phyloP scores from a whole-genome alignment of 92 coral and sea anemone species.

The Epizoanthus stellaris region DNA sequence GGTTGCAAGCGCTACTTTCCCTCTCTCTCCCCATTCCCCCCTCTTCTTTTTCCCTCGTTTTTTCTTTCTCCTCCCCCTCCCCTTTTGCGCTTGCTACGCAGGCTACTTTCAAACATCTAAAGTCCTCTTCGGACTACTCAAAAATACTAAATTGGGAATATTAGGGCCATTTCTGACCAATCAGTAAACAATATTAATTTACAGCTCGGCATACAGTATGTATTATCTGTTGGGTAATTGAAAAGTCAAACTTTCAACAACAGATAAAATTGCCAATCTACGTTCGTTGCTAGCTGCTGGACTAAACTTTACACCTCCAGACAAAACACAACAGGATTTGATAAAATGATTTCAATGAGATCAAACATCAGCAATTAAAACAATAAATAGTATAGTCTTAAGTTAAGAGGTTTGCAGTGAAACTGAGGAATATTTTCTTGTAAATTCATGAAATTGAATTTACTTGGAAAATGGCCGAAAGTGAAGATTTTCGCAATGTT shows the following conservation, averaged over 20 bases:
- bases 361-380: conserved; percentile 2
- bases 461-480: background rate
- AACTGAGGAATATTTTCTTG: background rate
- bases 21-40: too few species aligned
- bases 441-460: too few species aligned
- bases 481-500: background rate
- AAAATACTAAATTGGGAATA: too few species aligned
- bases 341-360: background rate
- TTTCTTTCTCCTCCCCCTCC: too few species aligned
- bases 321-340: conserved; percentile 4
- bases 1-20: too few species aligned
- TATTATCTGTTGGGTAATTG: background rate
- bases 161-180: too few species aligned
- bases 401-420: background rate
- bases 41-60: too few species aligned
- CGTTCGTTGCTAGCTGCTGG: background rate
- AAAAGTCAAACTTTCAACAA: conserved; percentile 12
- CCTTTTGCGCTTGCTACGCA: too few species aligned
- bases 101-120: too few species aligned
- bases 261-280: background rate
- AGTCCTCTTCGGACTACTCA: too few species aligned
- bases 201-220: background rate
- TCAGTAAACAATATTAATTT: background rate
- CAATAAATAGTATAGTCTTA: background rate
- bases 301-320: background rate